Conservation (phyloP, 2,797 vertebrate genomes). For the Eupleurogrammus muticus region DNA sequence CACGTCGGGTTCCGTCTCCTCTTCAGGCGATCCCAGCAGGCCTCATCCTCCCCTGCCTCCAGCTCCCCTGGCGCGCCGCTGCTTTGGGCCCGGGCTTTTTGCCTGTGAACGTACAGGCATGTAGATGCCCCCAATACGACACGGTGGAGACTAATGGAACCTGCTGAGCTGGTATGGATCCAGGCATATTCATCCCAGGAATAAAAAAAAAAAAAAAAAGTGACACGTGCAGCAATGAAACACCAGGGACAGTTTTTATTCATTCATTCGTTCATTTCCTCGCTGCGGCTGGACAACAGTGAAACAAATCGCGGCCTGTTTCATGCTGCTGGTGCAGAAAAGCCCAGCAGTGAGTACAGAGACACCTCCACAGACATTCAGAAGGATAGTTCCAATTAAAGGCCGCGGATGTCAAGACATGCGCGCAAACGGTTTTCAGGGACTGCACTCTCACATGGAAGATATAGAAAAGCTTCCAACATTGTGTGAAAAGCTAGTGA, state of each 20-base stretch:
- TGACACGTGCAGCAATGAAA: constrained; percentile 2
- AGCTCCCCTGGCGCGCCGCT: constrained; percentile 28
- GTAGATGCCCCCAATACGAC: constrained; percentile 13
- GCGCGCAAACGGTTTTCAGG: too few relatives aligned
- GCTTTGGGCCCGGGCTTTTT: constrained; percentile 31
- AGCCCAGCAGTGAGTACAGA: background rate
- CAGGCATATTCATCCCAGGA: background rate
- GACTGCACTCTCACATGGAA: too few relatives aligned
- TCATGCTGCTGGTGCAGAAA: background rate
- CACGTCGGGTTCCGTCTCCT: constrained; percentile 29
- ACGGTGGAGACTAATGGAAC: constrained; percentile 11
- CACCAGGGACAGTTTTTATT: background rate
- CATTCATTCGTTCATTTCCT: background rate
- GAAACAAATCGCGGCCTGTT: background rate
- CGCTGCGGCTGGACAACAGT: background rate
- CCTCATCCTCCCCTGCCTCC: constrained; percentile 62
- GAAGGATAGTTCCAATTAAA: background rate
- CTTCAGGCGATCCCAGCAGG: constrained; percentile 85
- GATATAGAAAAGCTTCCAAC: too few relatives aligned
- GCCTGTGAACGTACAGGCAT: constrained; percentile 3
- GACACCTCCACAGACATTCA: background rate
- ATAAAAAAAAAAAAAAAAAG: too few relatives aligned
- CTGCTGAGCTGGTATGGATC: constrained; percentile 29
- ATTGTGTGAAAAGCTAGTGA: too few relatives aligned
- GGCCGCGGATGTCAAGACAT: too few relatives aligned